Evolutionary conservation across 2,888 invertebrate genomes (phyloP), one percentile per base, ranked within the genome.

Genomic region (Drosophila differens): DNA sequence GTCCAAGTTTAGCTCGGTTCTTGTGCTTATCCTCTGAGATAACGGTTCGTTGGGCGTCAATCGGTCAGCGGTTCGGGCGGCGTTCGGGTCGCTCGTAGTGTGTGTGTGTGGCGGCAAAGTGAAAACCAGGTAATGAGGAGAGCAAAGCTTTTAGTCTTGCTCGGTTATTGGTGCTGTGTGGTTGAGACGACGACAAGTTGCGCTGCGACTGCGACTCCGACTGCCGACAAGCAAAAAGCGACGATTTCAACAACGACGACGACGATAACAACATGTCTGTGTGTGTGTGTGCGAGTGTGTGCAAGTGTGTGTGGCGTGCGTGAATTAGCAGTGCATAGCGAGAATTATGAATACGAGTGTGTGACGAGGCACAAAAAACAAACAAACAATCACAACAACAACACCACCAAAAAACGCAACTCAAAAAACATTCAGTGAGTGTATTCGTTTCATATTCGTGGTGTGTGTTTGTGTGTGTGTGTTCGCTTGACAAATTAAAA

Each of bases 61-160:
- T 81, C 80, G 80, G 67, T 25, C 55, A 41, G 54, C 16, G 47
- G 47, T 37, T 63, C 37, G 37, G 47, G n/a, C 64, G 62, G 12
- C 22, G 60, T 16, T 61, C 54, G 62, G 55, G 62, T 47, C 66
- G 66, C 59, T 35, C 67, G 57, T 61, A 3, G 32, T 41, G 58
- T 41, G 32, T 63, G 58, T 66, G 62, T 41, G 41, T 28, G 65
- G 65, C 70, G 39, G 9, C 72, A 69, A 67, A 85, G 85, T 82
- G 85, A 91, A 92, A 92, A 91, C 79, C 91, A 92, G 90, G 86
- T 91, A 87, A 85, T 85, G 86, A 83, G 83, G 81, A 85, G 91
- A 92, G 92, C 75, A 75, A 87, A 92, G 92, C 92, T 92, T 92
- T 92, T 92, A 92, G 92, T 92, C 90, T 91, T 87, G 87, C 84